These are phyloP conservation scores for Amyelois transitella DNA, from an alignment of 1,140 invertebrate species.

Conservation along the genomic window DNA sequence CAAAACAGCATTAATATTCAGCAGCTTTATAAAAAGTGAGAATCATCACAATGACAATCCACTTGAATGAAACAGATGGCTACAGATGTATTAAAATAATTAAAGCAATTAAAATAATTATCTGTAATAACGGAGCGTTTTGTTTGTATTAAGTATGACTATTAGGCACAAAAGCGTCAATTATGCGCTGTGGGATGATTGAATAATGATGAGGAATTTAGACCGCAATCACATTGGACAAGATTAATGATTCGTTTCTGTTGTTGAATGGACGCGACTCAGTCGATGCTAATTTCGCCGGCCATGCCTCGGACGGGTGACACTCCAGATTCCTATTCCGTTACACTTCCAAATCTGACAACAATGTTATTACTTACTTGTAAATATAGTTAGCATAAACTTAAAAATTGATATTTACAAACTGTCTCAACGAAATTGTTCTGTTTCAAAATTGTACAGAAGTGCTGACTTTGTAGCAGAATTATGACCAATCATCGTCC, in stretches of 20 bases:
- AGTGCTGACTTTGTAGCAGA: not conserved
- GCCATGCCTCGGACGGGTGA: conserved; percentile 26
- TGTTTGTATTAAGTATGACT: conserved; percentile 7
- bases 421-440: not conserved
- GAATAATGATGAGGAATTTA: conserved; percentile 45
- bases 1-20: no score
- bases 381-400: not conserved
- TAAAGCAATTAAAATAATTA: not conserved
- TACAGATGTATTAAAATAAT: not conserved
- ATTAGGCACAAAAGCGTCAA: conserved; percentile 13
- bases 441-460: not conserved
- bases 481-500: not conserved
- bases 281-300: conserved; percentile 43
- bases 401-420: conserved; percentile 16
- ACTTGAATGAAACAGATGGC: not conserved
- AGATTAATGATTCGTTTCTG: conserved; percentile 48
- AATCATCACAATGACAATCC: not conserved
- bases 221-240: conserved; percentile 49
- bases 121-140: not conserved
- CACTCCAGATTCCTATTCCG: conserved; percentile 24
- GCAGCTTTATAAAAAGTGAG: no score
- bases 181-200: conserved; percentile 26
- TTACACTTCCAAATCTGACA: conserved; percentile 19
- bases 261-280: conserved; percentile 41
- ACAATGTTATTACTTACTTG: conserved; percentile 17